Evolutionary conservation across 2,888 invertebrate species (phyloP).

Genomic region (Drosophila ezoana): DNA sequence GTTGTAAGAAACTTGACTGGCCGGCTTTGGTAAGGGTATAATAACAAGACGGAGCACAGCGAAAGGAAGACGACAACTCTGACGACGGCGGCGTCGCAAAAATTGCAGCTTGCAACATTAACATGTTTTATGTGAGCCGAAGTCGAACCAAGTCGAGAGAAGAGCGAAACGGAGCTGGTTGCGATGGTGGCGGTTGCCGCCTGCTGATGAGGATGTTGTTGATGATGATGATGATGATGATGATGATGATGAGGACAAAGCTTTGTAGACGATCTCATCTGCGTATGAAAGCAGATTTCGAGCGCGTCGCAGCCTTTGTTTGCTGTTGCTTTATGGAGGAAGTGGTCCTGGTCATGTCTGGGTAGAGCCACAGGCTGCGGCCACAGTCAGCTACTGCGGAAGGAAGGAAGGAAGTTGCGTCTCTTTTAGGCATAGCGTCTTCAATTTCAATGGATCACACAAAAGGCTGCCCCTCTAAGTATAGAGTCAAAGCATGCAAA

Average conservation of each 20-base stretch:
- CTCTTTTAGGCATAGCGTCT: conserved; percentile 34
- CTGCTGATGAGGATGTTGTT: not conserved
- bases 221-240: not conserved
- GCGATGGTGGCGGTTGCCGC: not conserved
- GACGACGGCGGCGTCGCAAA: conserved; percentile 32
- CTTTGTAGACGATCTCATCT: conserved; percentile 33
- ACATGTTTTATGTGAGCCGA: conserved; percentile 62
- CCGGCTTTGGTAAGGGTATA: conserved; percentile 33
- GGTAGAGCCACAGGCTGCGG: conserved; percentile 12
- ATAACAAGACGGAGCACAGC: conserved; percentile 11
- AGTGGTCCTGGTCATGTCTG: conserved; percentile 23
- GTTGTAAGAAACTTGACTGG: not conserved
- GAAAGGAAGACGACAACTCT: conserved; percentile 28
- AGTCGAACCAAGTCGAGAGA: conserved; percentile 23
- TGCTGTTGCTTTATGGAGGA: conserved; percentile 44
- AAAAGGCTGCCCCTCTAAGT: conserved; percentile 11
- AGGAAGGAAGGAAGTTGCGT: conserved; percentile 77
- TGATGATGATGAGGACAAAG: conserved; percentile 8
- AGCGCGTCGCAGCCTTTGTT: conserved; percentile 15
- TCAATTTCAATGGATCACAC: conserved; percentile 35
- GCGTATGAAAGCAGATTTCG: conserved; percentile 34
- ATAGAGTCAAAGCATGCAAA: conserved; percentile 50
- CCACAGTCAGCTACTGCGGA: conserved; percentile 40
- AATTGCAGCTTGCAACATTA: conserved; percentile 77
- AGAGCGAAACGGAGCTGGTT: conserved; percentile 17